Evolutionary conservation across 2,113 vertebrate genomes (phyloP), one percentile per base, ranked within the genome.

Genomic region (Meleagris gallopavo): DNA sequence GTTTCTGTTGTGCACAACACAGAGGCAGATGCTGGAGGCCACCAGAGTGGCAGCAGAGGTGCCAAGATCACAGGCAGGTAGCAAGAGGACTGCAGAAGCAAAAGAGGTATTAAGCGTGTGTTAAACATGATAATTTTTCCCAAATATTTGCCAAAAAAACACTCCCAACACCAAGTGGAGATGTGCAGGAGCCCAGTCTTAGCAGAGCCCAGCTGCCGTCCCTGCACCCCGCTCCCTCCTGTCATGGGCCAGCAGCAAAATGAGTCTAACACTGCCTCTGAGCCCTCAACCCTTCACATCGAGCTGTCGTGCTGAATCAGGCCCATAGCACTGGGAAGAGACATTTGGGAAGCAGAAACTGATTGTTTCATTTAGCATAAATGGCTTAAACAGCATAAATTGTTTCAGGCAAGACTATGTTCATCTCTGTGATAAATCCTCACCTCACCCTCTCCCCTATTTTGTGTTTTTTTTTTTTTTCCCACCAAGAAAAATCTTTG

Each of bases 211-310:
- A n/a, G 32, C 43, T 81, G 38, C 57, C 12, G 20, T 15, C 32
- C 43, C 38, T 11, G 3, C n/a, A 11, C 25, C 18, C 32, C 6
- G 9, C 36, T 43, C 54, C 21, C 40, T 30, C 4, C 32, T 30
- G 5, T 32, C 36, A 27, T 7, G 20, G 5, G 38, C 57, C 57
- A 66, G 43, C 21, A 38, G 18, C 29, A n/a, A 64, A 52, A 22
- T 13, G 34, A 17, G n/a, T n/a, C 71, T 43, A 38, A 13, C 11
- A 22, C 0, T 0, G 13, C 29, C 40, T 77, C 30, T 0, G 2
- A n/a, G 30, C 24, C 17, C 10, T 5, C 16, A 66, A 25, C 18
- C 64, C n/a, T 43, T 38, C 24, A 4, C 21, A 18, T 54, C n/a
- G 7, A 22, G 43, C 25, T 29, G 25, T 15, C 14, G 12, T 0